These are phyloP conservation scores for Podilymbus podiceps DNA, from an alignment of 2,113 vertebrate genomes.

Conservation along the genomic window DNA sequence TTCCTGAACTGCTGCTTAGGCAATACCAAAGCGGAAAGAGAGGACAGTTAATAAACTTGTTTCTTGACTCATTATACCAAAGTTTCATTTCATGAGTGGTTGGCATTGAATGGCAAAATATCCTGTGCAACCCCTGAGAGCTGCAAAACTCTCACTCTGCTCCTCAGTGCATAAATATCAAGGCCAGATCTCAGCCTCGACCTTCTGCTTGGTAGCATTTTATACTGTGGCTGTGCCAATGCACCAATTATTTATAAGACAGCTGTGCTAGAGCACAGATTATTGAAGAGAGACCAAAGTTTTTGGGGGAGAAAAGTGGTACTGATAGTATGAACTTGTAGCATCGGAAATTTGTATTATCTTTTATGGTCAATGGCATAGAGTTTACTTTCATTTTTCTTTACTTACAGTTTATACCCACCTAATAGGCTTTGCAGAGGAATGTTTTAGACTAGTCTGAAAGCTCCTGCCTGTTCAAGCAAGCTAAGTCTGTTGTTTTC, in stretches of 20 bases:
- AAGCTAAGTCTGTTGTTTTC: background rate
- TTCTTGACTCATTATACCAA: background rate
- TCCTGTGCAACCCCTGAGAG: background rate
- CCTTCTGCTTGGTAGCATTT: background rate
- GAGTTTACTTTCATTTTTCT: background rate
- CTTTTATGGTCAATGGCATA: background rate
- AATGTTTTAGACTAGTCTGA: background rate
- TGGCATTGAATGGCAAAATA: background rate
- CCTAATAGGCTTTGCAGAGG: background rate
- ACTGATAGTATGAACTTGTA: background rate
- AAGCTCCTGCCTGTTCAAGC: background rate
- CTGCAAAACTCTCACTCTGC: background rate
- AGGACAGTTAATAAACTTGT: background rate
- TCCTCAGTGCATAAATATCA: background rate
- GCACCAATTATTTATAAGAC: background rate
- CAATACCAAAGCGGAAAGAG: background rate
- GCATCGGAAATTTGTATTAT: background rate
- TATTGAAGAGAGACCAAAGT: background rate
- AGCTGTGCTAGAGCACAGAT: background rate
- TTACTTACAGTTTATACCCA: background rate
- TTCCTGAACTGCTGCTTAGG: background rate
- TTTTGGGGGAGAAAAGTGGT: accelerated
- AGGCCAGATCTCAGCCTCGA: background rate
- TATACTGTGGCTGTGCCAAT: background rate
- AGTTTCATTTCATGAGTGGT: background rate